Conservation (phyloP, 2,888 invertebrate species). For the Cataglyphis rosenhaueri region DNA sequence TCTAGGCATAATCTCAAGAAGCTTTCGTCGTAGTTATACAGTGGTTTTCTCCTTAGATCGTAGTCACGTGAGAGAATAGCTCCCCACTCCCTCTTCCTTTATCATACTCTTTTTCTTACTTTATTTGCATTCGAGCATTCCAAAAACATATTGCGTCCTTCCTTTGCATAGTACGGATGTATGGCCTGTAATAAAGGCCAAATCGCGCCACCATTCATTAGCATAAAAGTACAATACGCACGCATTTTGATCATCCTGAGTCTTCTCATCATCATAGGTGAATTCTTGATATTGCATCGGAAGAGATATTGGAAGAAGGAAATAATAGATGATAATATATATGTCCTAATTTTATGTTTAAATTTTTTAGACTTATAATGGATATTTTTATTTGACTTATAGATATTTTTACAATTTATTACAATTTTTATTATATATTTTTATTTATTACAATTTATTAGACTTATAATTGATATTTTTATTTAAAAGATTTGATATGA, state of each 20-base stretch:
- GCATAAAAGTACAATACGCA: conserved; percentile 41
- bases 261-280: neutral
- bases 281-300: conserved; percentile 20
- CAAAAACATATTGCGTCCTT: conserved; percentile 33
- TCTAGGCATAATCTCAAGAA: conserved; percentile 81
- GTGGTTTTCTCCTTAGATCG: conserved; percentile 54
- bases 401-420: neutral
- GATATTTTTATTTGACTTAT: neutral
- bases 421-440: too few species aligned
- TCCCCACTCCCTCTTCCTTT: conserved; percentile 24
- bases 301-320: neutral
- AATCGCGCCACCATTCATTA: conserved; percentile 44
- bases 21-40: conserved; percentile 67
- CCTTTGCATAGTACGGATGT: conserved; percentile 41
- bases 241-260: conserved; percentile 26
- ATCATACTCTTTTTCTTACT: conserved; percentile 35
- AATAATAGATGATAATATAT: neutral
- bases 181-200: conserved; percentile 44
- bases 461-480: neutral
- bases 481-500: neutral
- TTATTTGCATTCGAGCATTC: conserved; percentile 28
- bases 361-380: neutral
- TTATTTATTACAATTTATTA: too few species aligned
- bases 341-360: neutral
- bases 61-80: conserved; percentile 68